Percentiles rank a stretch among this genome's conserved stretches.
phyloP scores from a whole-genome alignment of 2,888 invertebrate genomes.

The Macaria notata region DNA sequence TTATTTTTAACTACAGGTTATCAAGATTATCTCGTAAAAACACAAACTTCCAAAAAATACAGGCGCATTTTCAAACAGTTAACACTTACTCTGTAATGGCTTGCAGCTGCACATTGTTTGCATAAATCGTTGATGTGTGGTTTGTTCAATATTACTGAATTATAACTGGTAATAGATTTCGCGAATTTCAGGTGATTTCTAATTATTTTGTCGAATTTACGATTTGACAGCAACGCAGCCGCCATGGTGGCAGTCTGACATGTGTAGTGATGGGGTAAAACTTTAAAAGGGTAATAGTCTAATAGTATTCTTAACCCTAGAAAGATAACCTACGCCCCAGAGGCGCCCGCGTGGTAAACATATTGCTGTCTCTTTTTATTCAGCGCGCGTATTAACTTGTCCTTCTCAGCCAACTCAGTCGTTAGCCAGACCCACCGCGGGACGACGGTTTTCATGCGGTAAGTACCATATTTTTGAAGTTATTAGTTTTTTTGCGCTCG shows the following conservation, averaged over 20 bases:
- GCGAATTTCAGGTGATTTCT: slow-evolving; percentile 61
- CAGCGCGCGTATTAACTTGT: too few species aligned
- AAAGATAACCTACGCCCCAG: too few species aligned
- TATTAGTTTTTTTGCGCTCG: too few species aligned
- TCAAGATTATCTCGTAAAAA: slow-evolving; percentile 5
- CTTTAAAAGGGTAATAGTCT: too few species aligned
- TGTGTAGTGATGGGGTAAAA: not conserved
- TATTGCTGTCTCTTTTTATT: too few species aligned
- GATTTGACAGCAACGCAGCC: slow-evolving; percentile 66
- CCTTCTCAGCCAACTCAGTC: too few species aligned
- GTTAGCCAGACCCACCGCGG: too few species aligned
- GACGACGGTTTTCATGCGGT: too few species aligned
- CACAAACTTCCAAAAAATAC: slow-evolving; percentile 12
- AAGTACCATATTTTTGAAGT: too few species aligned
- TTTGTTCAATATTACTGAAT: slow-evolving; percentile 56
- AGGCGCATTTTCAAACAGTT: not conserved
- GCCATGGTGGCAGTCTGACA: slow-evolving; percentile 61
- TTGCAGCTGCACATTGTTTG: slow-evolving; percentile 63
- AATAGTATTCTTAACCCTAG: too few species aligned
- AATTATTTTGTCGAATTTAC: slow-evolving; percentile 64
- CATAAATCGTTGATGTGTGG: slow-evolving; percentile 56
- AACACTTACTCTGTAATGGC: slow-evolving; percentile 61
- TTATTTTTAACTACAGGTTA: too few species aligned
- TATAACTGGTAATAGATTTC: slow-evolving; percentile 46
- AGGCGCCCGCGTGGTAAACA: too few species aligned